phyloP scores from a whole-genome alignment of 2,888 invertebrate genomes.

The Malthinus seriepunctatus region DNA sequence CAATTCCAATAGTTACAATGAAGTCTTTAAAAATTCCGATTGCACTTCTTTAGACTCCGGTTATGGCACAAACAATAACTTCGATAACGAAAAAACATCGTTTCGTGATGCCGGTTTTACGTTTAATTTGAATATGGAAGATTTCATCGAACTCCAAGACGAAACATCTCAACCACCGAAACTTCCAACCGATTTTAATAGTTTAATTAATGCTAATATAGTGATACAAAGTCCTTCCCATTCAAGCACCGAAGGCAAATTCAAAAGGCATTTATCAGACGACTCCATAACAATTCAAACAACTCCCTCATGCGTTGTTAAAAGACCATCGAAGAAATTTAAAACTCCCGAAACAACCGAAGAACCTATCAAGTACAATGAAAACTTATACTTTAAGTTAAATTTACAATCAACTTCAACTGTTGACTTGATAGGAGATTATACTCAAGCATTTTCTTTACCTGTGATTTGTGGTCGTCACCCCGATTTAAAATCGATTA shows the following conservation, averaged over 20 bases:
- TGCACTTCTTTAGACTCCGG: background rate
- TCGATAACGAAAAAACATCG: background rate
- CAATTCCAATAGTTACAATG: too few species aligned
- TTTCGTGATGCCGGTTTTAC: background rate
- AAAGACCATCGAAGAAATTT: background rate
- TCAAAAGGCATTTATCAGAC: too few species aligned
- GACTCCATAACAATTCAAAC: too few species aligned
- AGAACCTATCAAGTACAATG: background rate
- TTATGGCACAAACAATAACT: background rate
- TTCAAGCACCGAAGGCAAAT: too few species aligned
- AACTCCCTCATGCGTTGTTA: background rate
- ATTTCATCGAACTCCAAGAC: background rate
- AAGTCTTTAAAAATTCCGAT: background rate
- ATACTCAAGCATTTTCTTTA: conserved; percentile 72
- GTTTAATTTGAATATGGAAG: background rate
- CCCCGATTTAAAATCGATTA: conserved; percentile 78
- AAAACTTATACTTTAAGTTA: too few species aligned
- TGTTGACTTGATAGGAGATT: conserved; percentile 83
- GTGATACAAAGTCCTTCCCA: too few species aligned
- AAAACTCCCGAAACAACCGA: background rate
- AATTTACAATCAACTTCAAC: conserved; percentile 60
- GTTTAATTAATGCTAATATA: background rate
- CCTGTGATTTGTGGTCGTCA: conserved; percentile 75
- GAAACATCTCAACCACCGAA: background rate
- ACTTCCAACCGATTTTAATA: background rate